These are phyloP conservation scores for Triplophysa siluroides DNA, from an alignment of 2,113 vertebrate species.

Conservation along the genomic window DNA sequence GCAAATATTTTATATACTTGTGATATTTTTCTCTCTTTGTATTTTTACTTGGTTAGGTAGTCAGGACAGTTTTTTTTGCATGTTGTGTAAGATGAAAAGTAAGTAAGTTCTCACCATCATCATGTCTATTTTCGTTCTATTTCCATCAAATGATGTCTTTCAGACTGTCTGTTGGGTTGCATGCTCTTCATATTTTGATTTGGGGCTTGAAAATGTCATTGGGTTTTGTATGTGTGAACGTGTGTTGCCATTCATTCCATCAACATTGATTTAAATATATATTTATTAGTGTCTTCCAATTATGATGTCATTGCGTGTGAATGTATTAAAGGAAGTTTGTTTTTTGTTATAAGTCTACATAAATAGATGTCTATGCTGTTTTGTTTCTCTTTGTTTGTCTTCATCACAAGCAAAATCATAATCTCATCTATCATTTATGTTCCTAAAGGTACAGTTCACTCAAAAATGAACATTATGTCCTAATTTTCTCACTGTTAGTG, in stretches of 20 bases:
- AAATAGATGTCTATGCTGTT: not conserved
- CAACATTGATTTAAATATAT: not conserved
- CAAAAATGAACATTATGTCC: no score
- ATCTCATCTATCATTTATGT: not conserved
- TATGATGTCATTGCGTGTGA: not conserved
- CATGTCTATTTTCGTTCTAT: not conserved
- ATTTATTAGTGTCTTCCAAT: not conserved
- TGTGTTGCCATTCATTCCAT: constrained; percentile 31
- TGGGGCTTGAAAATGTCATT: not conserved
- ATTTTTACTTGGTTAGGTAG: not conserved
- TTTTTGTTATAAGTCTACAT: not conserved
- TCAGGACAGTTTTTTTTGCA: not conserved
- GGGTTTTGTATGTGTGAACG: constrained; percentile 11
- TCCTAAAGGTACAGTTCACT: no score
- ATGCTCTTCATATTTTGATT: constrained; percentile 52
- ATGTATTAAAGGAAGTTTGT: not conserved
- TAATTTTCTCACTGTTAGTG: no score
- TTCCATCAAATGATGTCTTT: not conserved
- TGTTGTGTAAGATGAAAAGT: constrained; percentile 9
- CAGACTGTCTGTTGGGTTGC: constrained; percentile 55
- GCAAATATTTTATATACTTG: no score
- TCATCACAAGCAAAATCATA: not conserved
- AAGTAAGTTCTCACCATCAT: not conserved
- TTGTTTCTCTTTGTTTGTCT: not conserved
- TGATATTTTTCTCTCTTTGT: not conserved